phyloP scores from a whole-genome alignment of 2,888 invertebrate species.

The Galerucella calmariensis region DNA sequence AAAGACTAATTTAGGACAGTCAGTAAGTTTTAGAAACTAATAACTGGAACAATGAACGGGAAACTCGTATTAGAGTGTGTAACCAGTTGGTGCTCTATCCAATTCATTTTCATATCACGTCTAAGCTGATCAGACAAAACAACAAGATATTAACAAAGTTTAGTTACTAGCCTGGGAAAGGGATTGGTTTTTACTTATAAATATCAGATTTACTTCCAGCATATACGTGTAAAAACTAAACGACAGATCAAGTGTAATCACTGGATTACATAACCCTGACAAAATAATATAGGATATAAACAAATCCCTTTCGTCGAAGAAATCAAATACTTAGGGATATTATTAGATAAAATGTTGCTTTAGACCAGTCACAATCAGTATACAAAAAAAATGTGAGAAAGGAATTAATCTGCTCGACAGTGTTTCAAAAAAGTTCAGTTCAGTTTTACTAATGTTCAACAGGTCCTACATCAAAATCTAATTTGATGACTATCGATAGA shows the following conservation, averaged over 20 bases:
- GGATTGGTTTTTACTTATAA: slow-evolving; percentile 51
- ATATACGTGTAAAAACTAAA: slow-evolving; percentile 8
- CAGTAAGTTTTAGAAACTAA: slow-evolving; percentile 41
- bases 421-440: too few relatives aligned
- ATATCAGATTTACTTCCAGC: slow-evolving; percentile 44
- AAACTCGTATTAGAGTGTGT: slow-evolving; percentile 45
- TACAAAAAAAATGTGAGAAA: too few relatives aligned
- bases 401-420: too few relatives aligned
- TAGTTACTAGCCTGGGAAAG: slow-evolving; percentile 44
- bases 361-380: too few relatives aligned
- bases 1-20: slow-evolving; percentile 36
- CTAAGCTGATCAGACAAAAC: slow-evolving; percentile 52
- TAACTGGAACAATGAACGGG: slow-evolving; percentile 42
- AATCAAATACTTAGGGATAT: background rate
- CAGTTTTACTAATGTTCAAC: too few relatives aligned
- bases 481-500: background rate
- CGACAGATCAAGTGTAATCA: slow-evolving; percentile 8
- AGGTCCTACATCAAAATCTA: background rate
- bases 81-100: slow-evolving; percentile 40
- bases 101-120: slow-evolving; percentile 57
- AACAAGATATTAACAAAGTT: slow-evolving; percentile 60
- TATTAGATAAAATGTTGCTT: too few relatives aligned
- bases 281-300: too few relatives aligned
- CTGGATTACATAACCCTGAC: background rate
- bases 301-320: background rate